Base-by-base conservation (phyloP, 92 coral and sea anemone species). In the Plumapathes pennacea region DNA sequence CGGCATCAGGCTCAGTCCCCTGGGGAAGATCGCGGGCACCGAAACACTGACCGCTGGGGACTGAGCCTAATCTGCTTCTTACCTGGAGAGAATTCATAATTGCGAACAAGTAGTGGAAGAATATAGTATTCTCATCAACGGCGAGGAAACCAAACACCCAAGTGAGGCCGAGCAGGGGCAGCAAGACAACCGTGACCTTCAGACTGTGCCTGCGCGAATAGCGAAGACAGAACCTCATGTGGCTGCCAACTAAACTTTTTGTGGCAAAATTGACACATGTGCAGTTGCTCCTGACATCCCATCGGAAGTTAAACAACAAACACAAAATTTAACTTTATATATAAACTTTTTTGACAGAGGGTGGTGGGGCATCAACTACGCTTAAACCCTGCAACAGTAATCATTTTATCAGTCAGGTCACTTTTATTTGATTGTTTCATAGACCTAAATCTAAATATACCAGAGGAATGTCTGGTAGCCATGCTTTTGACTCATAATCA, bases 121-220 rank as follows among this genome's bases (percentile, higher is more conserved):
- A 81, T 59, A 88, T 68, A 25, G 88, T 72, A 44, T 78, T 83
- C 70, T 68, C 70, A 46, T 88, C 96, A 17, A 74, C 85, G 10
- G 96, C 96, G 78, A 88, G 77, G 38, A 88, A 88, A 2, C 96
- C 96, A 47, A 88, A 88, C 72, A 88, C 72, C 96, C 96, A 88
- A 12, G 96, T 83, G 55, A 88, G 74, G 17, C 96, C 96, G 2
- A 88, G 90, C 3, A 88, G 64, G 2, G 96, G 96, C 15, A 88
- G 70, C 31, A 88, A 67, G 18, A 88, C 83, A 36, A 85, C 96
- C 12, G 85, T 77, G 31, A 88, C 81, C 57, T 88, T 88, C 15
- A 83, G 7, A 57, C 80, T 88, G 42, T 90, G 86, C 44, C 96
- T 88, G 79, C 31, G 46, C 41, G 33, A 25, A 20, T 45, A n/a